phyloP scores from a whole-genome alignment of 2,888 invertebrate genomes.

The Ctena decussata region DNA sequence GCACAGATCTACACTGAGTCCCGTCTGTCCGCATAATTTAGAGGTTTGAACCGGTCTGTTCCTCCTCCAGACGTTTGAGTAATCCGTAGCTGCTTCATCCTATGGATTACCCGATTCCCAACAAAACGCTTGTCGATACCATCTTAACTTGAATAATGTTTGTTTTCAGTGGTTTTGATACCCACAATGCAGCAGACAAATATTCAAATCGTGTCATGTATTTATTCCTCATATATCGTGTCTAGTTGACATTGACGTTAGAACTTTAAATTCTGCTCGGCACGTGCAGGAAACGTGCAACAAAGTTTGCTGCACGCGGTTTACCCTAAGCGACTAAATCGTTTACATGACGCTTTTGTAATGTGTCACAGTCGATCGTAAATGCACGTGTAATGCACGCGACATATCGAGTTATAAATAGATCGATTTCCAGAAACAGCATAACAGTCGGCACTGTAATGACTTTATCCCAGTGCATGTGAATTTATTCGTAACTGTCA shows the following conservation, averaged over 20 bases:
- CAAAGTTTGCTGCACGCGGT: background rate
- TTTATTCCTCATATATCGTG: conserved; percentile 1
- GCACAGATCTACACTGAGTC: no score
- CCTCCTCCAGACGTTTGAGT: no score
- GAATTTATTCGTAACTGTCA: background rate
- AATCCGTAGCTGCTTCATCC: no score
- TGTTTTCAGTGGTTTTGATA: background rate
- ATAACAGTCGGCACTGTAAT: conserved; percentile 59
- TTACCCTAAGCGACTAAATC: conserved; percentile 35
- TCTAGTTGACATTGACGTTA: background rate
- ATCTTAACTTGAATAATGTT: no score
- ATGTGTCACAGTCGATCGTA: conserved; percentile 37
- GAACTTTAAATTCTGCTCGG: background rate
- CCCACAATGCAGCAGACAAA: background rate
- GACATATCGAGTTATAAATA: conserved; percentile 40
- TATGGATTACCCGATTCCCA: no score
- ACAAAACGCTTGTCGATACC: no score
- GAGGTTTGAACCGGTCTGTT: no score
- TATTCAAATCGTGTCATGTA: background rate
- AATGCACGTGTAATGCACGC: conserved; percentile 39
- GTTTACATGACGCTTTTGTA: conserved; percentile 28
- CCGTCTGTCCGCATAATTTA: no score
- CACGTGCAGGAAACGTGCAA: background rate
- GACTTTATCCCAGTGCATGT: conserved; percentile 44
- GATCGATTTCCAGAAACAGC: conserved; percentile 62